These are phyloP conservation scores for Notothenia coriiceps DNA, from an alignment of 2,113 vertebrate genomes.

Conservation along the genomic window DNA sequence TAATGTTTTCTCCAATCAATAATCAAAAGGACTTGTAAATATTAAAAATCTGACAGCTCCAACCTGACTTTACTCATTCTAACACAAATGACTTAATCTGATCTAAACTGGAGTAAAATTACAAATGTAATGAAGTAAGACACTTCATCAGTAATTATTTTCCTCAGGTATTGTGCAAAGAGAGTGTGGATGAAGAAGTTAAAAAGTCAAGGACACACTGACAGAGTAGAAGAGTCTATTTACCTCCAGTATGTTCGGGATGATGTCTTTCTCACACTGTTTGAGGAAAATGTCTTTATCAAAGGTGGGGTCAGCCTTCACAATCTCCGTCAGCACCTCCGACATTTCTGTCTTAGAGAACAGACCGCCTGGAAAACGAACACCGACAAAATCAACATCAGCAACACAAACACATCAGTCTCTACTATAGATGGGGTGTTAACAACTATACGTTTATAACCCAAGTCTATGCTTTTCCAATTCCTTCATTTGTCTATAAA, in stretches of 20 bases:
- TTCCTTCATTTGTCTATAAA: background rate
- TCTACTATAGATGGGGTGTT: background rate
- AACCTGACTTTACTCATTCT: background rate
- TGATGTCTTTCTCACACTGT: slow-evolving; percentile 92
- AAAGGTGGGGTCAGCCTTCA: slow-evolving; percentile 89
- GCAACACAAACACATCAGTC: background rate
- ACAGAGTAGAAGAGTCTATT: background rate
- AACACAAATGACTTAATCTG: background rate
- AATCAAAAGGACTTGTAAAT: background rate
- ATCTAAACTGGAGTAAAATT: background rate
- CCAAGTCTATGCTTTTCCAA: background rate
- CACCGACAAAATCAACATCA: background rate
- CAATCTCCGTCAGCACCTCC: slow-evolving; percentile 92
- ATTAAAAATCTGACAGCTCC: background rate
- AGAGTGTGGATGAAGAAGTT: background rate
- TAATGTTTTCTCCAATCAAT: background rate
- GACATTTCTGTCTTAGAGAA: slow-evolving; percentile 96
- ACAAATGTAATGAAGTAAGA: background rate
- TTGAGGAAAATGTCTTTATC: slow-evolving; percentile 91
- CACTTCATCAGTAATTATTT: background rate
- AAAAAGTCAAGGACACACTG: background rate
- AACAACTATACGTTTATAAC: background rate
- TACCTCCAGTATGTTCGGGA: slow-evolving; percentile 94
- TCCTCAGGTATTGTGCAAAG: background rate
- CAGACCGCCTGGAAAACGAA: slow-evolving; percentile 87